Base-by-base conservation (phyloP, 2,888 invertebrate genomes). In the Chrysodeixis includens region DNA sequence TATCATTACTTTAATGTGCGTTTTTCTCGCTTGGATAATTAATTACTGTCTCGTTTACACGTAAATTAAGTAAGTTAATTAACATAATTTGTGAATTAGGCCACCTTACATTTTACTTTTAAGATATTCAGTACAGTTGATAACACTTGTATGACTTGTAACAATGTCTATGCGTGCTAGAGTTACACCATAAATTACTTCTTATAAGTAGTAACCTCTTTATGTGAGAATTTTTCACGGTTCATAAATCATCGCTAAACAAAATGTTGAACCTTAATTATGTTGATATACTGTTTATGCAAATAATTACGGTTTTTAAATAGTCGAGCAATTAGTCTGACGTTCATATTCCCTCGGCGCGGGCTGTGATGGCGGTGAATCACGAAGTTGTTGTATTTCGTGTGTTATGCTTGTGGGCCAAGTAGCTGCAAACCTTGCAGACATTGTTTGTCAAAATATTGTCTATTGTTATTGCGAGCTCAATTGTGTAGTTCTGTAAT, bases 271-370 rank as follows among this genome's bases (percentile, higher is more conserved):
- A 12, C 32, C 30, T 56, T 65, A 76, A 66, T 63, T 72, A 59
- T 44, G 32, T 56, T 30, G 22, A 30, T 64, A 32, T 26, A 62
- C 20, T 59, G 32, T 57, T 60, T 77, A 77, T 66, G 59, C 3
- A 56, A 77, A 77, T 76, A 30, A 49, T 63, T 76, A 62, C 73
- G 53, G 72, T 66, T 58, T 73, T 56, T 22, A 32, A 73, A 73
- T 73, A 58, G 44, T 40, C 35, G 32, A 44, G 22, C 56, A 16
- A 77, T 55, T 49, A 60, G n/a, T 20, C 30, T 30, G 30, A 30
- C 18, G 22, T 44, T 14, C 44, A 51, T 35, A 49, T 71, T 63
- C 61, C 55, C 60, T 61, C 35, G 53, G 56, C 64, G 40, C 30
- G 22, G 30, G 22, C 26, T 56, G 56, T 40, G 56, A 56, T 40